phyloP scores from a whole-genome alignment of 2,113 vertebrate genomes.

The Procavia capensis region DNA sequence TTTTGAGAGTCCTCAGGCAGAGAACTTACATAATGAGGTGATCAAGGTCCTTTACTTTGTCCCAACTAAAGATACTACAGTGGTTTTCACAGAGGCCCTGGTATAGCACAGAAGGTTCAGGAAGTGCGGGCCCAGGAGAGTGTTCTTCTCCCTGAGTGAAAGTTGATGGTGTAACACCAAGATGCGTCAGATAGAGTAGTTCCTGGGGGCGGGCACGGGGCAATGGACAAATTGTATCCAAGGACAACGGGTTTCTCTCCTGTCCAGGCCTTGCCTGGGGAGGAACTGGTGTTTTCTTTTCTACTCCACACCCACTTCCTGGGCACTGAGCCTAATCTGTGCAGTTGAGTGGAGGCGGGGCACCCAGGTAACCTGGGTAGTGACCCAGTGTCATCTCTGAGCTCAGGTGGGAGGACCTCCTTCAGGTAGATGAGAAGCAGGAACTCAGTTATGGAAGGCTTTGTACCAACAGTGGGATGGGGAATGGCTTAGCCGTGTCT shows the following conservation, averaged over 20 bases:
- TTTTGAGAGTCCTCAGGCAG: not conserved
- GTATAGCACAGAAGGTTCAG: not conserved
- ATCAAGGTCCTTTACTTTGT: not conserved
- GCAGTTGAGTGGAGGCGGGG: not conserved
- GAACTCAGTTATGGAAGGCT: not conserved
- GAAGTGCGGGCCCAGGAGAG: not conserved
- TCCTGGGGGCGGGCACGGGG: no score
- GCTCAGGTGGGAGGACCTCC: not conserved
- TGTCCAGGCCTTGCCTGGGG: not conserved
- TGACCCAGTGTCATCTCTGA: not conserved
- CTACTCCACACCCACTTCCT: not conserved
- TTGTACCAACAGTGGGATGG: not conserved
- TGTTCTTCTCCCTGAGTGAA: not conserved
- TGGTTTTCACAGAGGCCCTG: not conserved
- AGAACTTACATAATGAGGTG: not conserved
- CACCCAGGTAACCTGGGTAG: not conserved
- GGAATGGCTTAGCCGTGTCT: not conserved
- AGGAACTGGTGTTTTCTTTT: not conserved
- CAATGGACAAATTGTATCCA: not conserved
- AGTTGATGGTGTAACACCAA: not conserved
- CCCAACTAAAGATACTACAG: not conserved
- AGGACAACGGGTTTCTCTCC: not conserved
- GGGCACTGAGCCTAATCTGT: not conserved
- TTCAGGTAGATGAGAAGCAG: not conserved
- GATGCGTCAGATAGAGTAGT: not conserved